Evolutionary conservation across 2,797 vertebrate species (phyloP).

Genomic region (Lerista edwardsae): DNA sequence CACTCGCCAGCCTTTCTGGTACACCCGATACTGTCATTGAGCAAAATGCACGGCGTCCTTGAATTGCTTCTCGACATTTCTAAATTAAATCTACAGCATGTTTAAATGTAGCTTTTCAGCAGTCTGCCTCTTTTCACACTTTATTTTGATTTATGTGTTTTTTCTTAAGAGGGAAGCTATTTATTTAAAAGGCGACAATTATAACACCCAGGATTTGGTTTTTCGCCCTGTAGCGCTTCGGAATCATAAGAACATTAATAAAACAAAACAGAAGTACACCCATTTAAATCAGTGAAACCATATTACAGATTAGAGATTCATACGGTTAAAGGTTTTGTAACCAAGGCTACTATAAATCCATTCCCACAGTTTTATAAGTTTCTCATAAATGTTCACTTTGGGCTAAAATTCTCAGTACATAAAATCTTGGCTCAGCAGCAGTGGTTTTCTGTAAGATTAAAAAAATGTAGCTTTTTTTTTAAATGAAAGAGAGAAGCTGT

Average conservation of each 20-base stretch:
- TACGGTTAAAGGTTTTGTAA: slow-evolving; percentile 15
- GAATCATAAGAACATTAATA: slow-evolving; percentile 26
- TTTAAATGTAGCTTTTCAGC: slow-evolving; percentile 5
- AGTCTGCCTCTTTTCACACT: background rate
- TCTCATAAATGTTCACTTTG: slow-evolving; percentile 32
- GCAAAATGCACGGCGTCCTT: background rate
- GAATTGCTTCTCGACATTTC: background rate
- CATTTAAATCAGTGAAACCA: slow-evolving; percentile 23
- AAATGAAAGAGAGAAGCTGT: slow-evolving; percentile 1
- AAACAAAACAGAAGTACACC: slow-evolving; percentile 17
- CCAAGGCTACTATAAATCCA: slow-evolving; percentile 17
- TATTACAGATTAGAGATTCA: slow-evolving; percentile 19
- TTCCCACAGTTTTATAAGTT: slow-evolving; percentile 26
- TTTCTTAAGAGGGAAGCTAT: background rate
- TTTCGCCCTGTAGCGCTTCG: background rate
- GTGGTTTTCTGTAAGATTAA: background rate
- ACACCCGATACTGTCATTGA: background rate
- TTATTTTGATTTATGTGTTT: background rate
- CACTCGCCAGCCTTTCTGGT: background rate
- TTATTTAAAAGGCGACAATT: slow-evolving; percentile 20
- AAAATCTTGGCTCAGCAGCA: background rate
- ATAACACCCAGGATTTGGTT: background rate
- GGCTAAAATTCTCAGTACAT: background rate
- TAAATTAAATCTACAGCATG: background rate
- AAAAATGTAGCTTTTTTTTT: background rate